Conservation (phyloP, 2,113 vertebrate genomes). For the Cyanoramphus novaezelandiae region DNA sequence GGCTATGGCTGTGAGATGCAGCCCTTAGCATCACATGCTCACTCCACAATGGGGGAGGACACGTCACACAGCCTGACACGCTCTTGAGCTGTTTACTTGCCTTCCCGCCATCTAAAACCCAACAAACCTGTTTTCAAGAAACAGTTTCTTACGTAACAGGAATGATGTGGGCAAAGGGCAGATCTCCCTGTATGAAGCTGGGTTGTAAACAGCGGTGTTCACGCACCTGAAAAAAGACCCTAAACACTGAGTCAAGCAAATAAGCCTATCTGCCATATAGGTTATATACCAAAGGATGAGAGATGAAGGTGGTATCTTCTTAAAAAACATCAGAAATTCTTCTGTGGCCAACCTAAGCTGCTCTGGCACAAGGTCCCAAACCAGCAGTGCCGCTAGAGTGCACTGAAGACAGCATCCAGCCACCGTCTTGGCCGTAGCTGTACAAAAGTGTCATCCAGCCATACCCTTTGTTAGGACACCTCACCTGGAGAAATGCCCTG, state of each 20-base stretch:
- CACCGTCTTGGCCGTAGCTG: accelerated
- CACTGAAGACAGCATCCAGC: not conserved
- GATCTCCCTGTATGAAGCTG: not conserved
- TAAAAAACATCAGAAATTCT: not conserved
- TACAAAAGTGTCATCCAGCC: not conserved
- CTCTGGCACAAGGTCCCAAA: not conserved
- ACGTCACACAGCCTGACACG: accelerated
- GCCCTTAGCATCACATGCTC: not conserved
- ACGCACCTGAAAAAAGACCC: not conserved
- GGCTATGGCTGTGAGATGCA: not conserved
- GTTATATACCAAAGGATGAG: not conserved
- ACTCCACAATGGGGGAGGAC: accelerated
- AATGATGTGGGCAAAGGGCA: not conserved
- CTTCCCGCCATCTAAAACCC: not conserved
- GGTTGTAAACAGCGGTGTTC: not conserved
- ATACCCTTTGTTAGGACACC: accelerated
- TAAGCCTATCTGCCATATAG: not conserved
- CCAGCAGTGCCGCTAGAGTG: not conserved
- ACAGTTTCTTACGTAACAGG: not conserved
- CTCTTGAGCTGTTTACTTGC: not conserved
- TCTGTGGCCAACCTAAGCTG: not conserved
- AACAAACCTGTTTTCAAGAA: not conserved
- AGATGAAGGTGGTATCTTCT: not conserved
- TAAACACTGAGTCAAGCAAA: not conserved
- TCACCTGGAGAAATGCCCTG: not conserved